phyloP scores from a whole-genome alignment of 2,888 invertebrate genomes.

The Sycophila texana region DNA sequence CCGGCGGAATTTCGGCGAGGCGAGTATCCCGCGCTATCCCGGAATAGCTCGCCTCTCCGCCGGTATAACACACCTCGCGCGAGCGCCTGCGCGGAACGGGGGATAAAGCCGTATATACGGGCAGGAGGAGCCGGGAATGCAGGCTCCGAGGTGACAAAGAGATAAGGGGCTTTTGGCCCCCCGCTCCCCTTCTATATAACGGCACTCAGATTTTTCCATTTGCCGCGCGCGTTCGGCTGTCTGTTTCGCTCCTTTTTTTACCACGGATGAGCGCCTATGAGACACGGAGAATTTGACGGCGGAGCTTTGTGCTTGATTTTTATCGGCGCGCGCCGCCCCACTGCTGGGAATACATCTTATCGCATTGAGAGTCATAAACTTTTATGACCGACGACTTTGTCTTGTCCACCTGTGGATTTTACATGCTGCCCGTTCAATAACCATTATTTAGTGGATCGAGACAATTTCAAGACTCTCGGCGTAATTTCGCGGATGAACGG shows the following conservation, averaged over 20 bases:
- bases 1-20: slow-evolving; percentile 37
- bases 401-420: no score
- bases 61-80: background rate
- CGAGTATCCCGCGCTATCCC: background rate
- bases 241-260: background rate
- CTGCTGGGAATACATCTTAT: no score
- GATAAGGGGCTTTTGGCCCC: slow-evolving; percentile 4
- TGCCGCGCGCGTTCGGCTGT: background rate
- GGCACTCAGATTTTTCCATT: slow-evolving; percentile 17
- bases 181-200: background rate
- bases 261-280: no score
- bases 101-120: slow-evolving; percentile 14
- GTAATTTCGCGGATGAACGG: no score
- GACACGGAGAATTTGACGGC: no score
- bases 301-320: no score
- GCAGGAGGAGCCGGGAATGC: background rate
- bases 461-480: no score
- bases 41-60: slow-evolving; percentile 19
- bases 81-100: background rate
- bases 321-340: no score
- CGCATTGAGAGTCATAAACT: no score
- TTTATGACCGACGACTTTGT: no score
- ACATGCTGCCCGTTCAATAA: no score
- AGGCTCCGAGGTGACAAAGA: slow-evolving; percentile 14
- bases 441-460: no score